Base-by-base conservation (phyloP, 1,140 invertebrate genomes). In the Leptonema lineaticorne region DNA sequence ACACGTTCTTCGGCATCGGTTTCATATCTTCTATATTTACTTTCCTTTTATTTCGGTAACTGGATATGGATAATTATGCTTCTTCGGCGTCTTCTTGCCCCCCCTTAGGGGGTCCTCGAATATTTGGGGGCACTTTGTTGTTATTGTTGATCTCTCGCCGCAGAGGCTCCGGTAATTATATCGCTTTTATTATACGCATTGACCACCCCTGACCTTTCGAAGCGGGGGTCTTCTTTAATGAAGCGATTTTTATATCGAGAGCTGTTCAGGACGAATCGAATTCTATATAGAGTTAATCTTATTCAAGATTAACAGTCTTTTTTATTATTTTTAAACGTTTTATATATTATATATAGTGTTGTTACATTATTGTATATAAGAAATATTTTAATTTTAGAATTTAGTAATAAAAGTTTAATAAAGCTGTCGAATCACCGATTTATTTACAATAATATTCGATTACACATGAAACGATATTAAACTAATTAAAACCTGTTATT, bases 121-220 rank as follows among this genome's bases (percentile, higher is more conserved):
- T n/a, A n/a, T 24, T 57, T 26, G 27, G 26, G 7, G 53, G 53
- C 27, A 24, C 18, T 28, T 16, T 20, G 53, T 57, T 5, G 18
- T 8, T 16, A 57, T 26, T 57, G 53, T 57, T 57, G 20, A 26
- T 62, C 58, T 30, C 5, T 62, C 58, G 1, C 58, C 33, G 1
- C 58, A 62, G 58, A 62, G n/a, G 58, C 41, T 30, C 58, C 33
- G 58, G 29, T 62, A 62, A 62, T 62, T 62, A 62, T 62, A 33
- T 62, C n/a, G 58, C 18, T 16, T 26, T 62, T 30, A 45, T 41
- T 26, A 62, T n/a, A n/a, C 20, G 33, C n/a, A 30, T 29, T 41
- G 58, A 22, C 29, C 58, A 62, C 58, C 58, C 58, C 58, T 62
- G 58, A 62, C 58, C 58, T 26, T 16, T 6, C 56, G 56, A 27